Conservation (phyloP, 2,113 vertebrate genomes). For the Maccullochella peelii region DNA sequence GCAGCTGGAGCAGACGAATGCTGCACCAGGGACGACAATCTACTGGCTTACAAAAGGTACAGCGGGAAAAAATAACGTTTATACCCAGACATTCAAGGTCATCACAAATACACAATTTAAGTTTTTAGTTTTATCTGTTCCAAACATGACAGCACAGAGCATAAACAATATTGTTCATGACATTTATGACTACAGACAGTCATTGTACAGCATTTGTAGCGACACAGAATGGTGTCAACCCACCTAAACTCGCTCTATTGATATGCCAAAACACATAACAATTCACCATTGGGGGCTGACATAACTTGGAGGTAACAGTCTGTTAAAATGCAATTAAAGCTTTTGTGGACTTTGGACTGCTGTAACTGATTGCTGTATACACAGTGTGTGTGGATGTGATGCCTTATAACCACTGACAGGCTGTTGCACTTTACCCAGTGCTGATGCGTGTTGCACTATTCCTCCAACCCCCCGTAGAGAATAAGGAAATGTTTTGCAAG, state of each 20-base stretch:
- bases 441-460: background rate
- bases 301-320: background rate
- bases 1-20: constrained; percentile 92
- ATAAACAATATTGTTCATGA: background rate
- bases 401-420: constrained; percentile 28
- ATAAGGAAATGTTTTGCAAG: constrained; percentile 1
- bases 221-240: background rate
- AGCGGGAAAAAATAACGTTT: background rate
- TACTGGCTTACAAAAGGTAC: constrained; percentile 91
- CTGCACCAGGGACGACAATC: constrained; percentile 90
- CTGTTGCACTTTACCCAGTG: background rate
- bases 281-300: background rate
- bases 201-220: background rate
- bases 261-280: background rate
- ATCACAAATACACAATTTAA: background rate
- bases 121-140: background rate
- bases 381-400: background rate
- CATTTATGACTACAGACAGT: background rate
- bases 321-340: background rate
- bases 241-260: background rate
- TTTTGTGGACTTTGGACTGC: constrained; percentile 27
- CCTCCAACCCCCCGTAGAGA: background rate
- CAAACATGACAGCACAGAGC: background rate
- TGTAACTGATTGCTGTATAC: background rate
- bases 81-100: constrained; percentile 3